Evolutionary conservation across 2,888 invertebrate genomes (phyloP).

Genomic region (Opisthograptis luteolata): DNA sequence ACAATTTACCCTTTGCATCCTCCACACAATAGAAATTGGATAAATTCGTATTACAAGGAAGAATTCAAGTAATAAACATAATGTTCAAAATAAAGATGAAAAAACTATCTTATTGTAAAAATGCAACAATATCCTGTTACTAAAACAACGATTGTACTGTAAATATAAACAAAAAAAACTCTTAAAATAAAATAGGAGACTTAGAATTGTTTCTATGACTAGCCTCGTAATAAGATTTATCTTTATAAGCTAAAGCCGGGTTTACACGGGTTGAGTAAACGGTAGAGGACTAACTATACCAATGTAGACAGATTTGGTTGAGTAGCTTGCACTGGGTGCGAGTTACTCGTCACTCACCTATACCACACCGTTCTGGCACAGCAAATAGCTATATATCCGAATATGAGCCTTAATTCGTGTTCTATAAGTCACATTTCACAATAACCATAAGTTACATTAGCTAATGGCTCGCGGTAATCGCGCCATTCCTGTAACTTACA

Average conservation of each 20-base stretch:
- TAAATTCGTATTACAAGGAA: constrained; percentile 6
- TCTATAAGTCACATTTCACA: no score
- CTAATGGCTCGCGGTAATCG: no score
- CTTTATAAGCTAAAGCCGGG: not conserved
- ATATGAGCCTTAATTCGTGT: no score
- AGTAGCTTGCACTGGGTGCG: no score
- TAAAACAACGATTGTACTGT: constrained; percentile 22
- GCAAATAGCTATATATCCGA: no score
- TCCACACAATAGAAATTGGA: constrained; percentile 3
- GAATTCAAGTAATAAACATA: not conserved
- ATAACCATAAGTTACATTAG: no score
- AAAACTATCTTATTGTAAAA: constrained; percentile 36
- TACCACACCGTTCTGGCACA: no score
- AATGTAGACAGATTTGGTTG: no score
- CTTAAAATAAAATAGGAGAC: constrained; percentile 22
- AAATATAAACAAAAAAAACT: constrained; percentile 26
- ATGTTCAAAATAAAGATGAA: constrained; percentile 10
- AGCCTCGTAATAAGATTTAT: constrained; percentile 23
- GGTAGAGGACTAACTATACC: no score
- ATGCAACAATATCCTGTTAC: constrained; percentile 38
- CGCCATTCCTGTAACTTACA: no score
- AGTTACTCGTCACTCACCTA: no score
- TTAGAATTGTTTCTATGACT: constrained; percentile 36
- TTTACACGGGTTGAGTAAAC: no score
- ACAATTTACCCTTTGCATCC: constrained; percentile 24